Percentiles rank a stretch among this genome's conserved stretches.
These are phyloP conservation scores for Anagrus nilaparvatae DNA, from an alignment of 1,140 invertebrate species.

Conservation along the genomic window DNA sequence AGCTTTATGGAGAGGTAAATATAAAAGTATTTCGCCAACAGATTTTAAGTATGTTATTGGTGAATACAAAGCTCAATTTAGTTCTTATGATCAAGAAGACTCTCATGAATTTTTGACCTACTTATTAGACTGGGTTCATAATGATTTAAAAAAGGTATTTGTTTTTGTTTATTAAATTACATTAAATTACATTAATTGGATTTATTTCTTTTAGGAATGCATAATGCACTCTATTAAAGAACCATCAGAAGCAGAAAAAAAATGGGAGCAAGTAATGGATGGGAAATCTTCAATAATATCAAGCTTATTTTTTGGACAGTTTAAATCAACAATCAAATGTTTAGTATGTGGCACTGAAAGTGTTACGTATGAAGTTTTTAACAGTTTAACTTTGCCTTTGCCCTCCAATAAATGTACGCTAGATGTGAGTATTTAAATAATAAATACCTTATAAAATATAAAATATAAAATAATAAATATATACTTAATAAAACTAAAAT, in stretches of 20 bases:
- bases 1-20: slow-evolving; percentile 63
- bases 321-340: slow-evolving; percentile 74
- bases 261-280: slow-evolving; percentile 63
- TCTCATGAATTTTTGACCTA: slow-evolving; percentile 89
- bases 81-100: slow-evolving; percentile 80
- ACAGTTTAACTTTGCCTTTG: slow-evolving; percentile 73
- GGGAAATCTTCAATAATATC: slow-evolving; percentile 69
- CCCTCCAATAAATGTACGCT: slow-evolving; percentile 53
- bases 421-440: slow-evolving; percentile 44
- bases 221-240: slow-evolving; percentile 13
- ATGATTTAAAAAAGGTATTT: slow-evolving; percentile 64
- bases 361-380: slow-evolving; percentile 81
- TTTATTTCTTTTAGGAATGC: slow-evolving; percentile 18
- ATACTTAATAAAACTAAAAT: slow-evolving; percentile 9
- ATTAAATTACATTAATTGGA: too few relatives aligned
- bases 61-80: slow-evolving; percentile 65
- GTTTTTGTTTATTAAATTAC: too few relatives aligned
- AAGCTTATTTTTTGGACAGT: slow-evolving; percentile 77
- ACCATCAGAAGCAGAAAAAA: slow-evolving; percentile 46
- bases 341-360: slow-evolving; percentile 63
- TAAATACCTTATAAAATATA: background rate
- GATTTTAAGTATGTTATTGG: slow-evolving; percentile 67
- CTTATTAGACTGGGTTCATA: slow-evolving; percentile 81
- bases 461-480: background rate
- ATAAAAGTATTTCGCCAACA: slow-evolving; percentile 63